phyloP scores from a whole-genome alignment of 2,888 invertebrate genomes.

The Thymelicus lineola region DNA sequence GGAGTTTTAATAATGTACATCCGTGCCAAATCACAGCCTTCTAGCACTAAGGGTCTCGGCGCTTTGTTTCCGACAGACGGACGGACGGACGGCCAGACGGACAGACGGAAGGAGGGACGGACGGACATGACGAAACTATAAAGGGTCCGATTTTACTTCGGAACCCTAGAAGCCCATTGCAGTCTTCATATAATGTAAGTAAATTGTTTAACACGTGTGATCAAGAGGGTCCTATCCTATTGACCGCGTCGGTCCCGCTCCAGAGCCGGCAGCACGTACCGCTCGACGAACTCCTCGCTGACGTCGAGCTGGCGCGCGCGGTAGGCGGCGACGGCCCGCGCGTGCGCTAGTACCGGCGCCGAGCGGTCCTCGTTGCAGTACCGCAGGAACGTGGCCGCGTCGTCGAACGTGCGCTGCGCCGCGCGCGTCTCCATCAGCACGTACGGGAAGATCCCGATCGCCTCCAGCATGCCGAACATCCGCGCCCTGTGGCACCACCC shows the following conservation, averaged over 20 bases:
- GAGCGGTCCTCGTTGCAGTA: conserved; percentile 42
- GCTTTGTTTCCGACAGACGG: too few species aligned
- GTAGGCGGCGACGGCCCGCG: not conserved
- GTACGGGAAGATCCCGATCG: conserved; percentile 49
- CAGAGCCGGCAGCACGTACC: conserved; percentile 47
- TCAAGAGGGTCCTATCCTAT: not conserved
- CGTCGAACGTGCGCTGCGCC: conserved; percentile 45
- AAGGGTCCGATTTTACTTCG: too few species aligned
- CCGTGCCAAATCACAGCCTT: too few species aligned
- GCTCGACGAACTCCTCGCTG: conserved; percentile 63
- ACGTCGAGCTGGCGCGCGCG: conserved; percentile 50
- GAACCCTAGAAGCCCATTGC: too few species aligned
- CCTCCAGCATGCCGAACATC: conserved; percentile 40
- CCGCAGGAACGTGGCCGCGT: conserved; percentile 41
- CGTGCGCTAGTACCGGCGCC: conserved; percentile 43
- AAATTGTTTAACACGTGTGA: too few species aligned
- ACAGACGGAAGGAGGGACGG: too few species aligned
- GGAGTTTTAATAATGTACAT: too few species aligned
- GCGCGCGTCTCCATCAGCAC: conserved; percentile 49
- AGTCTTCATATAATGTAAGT: too few species aligned
- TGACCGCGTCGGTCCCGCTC: not conserved
- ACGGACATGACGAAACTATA: too few species aligned
- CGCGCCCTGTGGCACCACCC: conserved; percentile 39
- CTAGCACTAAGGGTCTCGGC: too few species aligned
- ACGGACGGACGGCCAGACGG: too few species aligned